Evolutionary conservation across 2,113 vertebrate genomes (phyloP), one percentile per base, ranked within the genome.

Genomic region (Sapayoa aenigma): DNA sequence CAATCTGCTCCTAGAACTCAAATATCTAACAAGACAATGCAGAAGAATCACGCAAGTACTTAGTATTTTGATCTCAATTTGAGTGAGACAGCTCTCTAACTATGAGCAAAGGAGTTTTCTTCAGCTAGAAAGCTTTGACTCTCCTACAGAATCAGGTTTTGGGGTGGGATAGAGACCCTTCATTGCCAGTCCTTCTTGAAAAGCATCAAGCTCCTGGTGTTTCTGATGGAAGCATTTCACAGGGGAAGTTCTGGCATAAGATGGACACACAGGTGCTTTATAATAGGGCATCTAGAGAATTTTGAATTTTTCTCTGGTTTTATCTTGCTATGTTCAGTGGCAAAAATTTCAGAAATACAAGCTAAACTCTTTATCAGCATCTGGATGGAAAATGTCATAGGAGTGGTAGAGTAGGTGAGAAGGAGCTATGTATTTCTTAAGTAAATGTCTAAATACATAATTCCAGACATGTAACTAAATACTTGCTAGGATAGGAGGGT

Each of bases 1-100:
- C 11, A 87, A 27, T 50, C 13, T 79, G 10, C 20, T 80, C 22
- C 35, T 73, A 50, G 47, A 81, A 35, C 21, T 78, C n/a, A 56
- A 53, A 11, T 30, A 66, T 53, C 16, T 79, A 41, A 62, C 35
- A 76, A 66, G 14, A 24, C 0, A 0, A 65, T 59, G 30, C 18
- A 85, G 52, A 62, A 85, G 25, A 25, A 69, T 68, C 49, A 56
- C 41, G 67, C 14, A 73, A 93, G 49, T 46, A 42, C 75, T 53
- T 56, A 8, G 12, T 67, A 63, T 47, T 92, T 81, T 72, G 27
- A 58, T 49, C 49, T 71, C 19, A 21, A 14, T 18, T 35, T 41
- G 46, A 78, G 14, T 28, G 11, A 72, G 31, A 24, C 30, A 74
- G 9, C 6, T 83, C 46, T 73, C 30, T 18, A 56, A 2, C 7